Evolutionary conservation across 1,140 invertebrate species (phyloP).

Genomic region (Sitobion miscanthi): DNA sequence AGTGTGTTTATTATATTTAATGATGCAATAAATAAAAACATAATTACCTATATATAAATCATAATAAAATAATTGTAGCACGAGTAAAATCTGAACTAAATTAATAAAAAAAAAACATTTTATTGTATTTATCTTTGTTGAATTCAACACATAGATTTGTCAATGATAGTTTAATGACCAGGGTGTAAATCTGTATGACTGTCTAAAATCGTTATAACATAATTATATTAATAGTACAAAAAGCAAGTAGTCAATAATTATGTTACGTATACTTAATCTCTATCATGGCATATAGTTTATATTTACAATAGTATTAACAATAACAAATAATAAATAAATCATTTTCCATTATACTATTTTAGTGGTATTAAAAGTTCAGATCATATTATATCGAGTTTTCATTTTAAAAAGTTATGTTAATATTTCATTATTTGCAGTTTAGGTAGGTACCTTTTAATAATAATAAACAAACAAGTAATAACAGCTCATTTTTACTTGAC

Average conservation of each 20-base stretch:
- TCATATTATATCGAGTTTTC: not conserved
- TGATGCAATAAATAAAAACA: not conserved
- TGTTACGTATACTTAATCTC: not conserved
- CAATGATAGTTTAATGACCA: not conserved
- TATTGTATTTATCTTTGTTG: not conserved
- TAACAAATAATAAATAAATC: not conserved
- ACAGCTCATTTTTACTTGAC: not conserved
- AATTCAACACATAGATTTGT: not conserved
- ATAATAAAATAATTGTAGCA: not conserved
- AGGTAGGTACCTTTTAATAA: not conserved
- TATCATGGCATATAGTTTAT: not conserved
- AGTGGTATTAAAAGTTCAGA: not conserved
- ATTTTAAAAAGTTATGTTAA: not conserved
- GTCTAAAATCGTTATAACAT: not conserved
- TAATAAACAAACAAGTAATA: not conserved
- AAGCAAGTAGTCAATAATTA: not conserved
- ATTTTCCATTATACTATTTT: not conserved
- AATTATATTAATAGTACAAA: not conserved
- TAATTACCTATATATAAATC: not conserved
- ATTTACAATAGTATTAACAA: not conserved
- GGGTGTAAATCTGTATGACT: not conserved
- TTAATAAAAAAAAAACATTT: not conserved
- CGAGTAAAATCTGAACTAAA: not conserved
- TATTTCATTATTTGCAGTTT: not conserved
- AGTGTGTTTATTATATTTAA: not conserved